A percentile compares a stretch with the other conserved stretches of the same genome.
phyloP scores from a whole-genome alignment of 2,888 invertebrate species.

The Acheta domesticus region DNA sequence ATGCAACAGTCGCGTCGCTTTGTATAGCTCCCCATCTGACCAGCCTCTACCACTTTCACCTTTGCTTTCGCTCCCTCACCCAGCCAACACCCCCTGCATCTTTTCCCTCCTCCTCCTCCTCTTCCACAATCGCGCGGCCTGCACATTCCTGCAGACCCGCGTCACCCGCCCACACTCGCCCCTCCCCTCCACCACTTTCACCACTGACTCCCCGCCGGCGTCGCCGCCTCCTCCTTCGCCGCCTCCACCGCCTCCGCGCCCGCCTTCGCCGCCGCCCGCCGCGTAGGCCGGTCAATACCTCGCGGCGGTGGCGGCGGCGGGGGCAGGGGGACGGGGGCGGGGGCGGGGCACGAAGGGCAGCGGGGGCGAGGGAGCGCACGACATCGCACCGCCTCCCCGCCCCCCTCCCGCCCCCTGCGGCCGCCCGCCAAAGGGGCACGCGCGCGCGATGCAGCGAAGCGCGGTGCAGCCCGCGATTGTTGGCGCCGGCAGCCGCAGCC shows the following conservation, averaged over 20 bases:
- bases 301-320: not conserved
- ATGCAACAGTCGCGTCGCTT: too few relatives aligned
- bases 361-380: not conserved
- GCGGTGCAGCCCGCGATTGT: not conserved
- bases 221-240: not conserved
- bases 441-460: not conserved
- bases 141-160: too few relatives aligned
- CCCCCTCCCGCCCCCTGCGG: not conserved
- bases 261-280: not conserved
- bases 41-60: too few relatives aligned
- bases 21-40: too few relatives aligned
- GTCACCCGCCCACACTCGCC: too few relatives aligned
- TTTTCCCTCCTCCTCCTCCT: too few relatives aligned
- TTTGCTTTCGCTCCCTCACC: too few relatives aligned
- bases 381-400: not conserved
- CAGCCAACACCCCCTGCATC: too few relatives aligned
- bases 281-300: conserved; percentile 9
- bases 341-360: not conserved
- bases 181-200: too few relatives aligned
- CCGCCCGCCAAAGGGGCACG: not conserved
- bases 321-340: not conserved
- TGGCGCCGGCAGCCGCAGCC: not conserved
- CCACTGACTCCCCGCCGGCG: too few relatives aligned
- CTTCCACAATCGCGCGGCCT: too few relatives aligned
- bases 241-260: not conserved